Evolutionary conservation across 2,113 vertebrate species (phyloP), one percentile per base, ranked within the genome.

Genomic region (Boulengeromyrus knoepffleri): DNA sequence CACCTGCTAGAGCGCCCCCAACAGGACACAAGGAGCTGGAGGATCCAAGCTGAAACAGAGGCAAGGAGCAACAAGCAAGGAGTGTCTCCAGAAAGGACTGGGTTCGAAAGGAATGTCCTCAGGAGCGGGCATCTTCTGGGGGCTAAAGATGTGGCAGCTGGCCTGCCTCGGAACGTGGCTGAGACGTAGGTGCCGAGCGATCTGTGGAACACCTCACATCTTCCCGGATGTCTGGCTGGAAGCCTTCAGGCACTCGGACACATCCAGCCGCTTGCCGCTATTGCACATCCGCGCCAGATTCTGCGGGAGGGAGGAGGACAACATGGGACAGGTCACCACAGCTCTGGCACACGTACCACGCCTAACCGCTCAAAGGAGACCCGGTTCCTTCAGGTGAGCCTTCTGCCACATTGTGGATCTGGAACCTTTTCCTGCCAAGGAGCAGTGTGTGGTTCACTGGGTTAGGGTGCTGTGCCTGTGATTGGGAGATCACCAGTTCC

Each of bases 211-310:
- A 90, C 2, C 42, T 92, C 49, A 92, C 77, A 91, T 91, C 53
- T 92, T 92, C 66, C 86, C 91, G 21, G 56, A 88, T 1, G 58
- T 24, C 91, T 93, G 93, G 84, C 86, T 92, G 3, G 94, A 94
- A 5, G 94, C 91, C 92, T 96, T 95, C 45, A 96, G 95, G 92
- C 96, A 96, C 86, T 96, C 96, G 9, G 95, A 94, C 83, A 96
- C 95, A 88, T 96, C 96, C 92, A 97, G 88, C 85, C 91, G 95
- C 90, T 89, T 93, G 56, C 96, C 95, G 12, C 94, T 96, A 92
- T 90, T 96, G 92, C 94, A 96, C 95, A 96, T 95, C 92, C 92
- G 95, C 66, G 95, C 96, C 93, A 97, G 92, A 92, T 96, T 97
- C 96, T 97, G 93, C 49, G 45, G 89, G 53, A 42, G 47, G 90